These are phyloP conservation scores for Myrmecobius fasciatus DNA, from an alignment of 2,113 vertebrate species.

Conservation along the genomic window DNA sequence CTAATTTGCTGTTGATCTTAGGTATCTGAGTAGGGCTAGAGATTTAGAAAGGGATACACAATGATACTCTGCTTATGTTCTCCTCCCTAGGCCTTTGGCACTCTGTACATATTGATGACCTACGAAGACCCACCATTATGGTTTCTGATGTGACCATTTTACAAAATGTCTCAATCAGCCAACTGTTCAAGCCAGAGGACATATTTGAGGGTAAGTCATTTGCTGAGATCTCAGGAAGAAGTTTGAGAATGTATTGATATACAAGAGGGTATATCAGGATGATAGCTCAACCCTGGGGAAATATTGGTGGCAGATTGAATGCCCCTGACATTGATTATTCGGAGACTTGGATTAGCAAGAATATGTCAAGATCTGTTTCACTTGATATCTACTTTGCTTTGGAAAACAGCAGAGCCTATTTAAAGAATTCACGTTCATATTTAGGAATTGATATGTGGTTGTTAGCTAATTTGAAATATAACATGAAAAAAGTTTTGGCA, in stretches of 20 bases:
- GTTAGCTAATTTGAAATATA: background rate
- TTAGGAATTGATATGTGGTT: background rate
- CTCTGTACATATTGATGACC: conserved; percentile 95
- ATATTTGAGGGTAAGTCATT: conserved; percentile 76
- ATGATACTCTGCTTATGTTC: background rate
- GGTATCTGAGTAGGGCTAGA: background rate
- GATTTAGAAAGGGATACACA: fast-evolving
- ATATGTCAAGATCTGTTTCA: background rate
- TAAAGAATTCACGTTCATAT: background rate
- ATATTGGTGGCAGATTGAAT: background rate
- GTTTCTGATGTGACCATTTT: conserved; percentile 90
- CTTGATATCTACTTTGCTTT: background rate
- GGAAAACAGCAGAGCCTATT: background rate
- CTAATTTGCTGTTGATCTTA: background rate
- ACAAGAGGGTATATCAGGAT: background rate
- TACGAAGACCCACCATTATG: conserved; percentile 90
- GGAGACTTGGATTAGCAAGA: background rate
- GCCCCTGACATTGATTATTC: background rate
- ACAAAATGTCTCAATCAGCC: conserved; percentile 91
- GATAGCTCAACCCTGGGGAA: background rate
- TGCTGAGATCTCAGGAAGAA: background rate
- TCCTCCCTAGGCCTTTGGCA: conserved; percentile 89
- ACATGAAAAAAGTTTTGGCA: background rate
- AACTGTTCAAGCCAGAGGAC: conserved; percentile 85
- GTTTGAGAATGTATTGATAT: background rate